Percentiles rank a stretch among this genome's conserved stretches.
Conservation (phyloP, 1,140 invertebrate species). For the Patella vulgata region DNA sequence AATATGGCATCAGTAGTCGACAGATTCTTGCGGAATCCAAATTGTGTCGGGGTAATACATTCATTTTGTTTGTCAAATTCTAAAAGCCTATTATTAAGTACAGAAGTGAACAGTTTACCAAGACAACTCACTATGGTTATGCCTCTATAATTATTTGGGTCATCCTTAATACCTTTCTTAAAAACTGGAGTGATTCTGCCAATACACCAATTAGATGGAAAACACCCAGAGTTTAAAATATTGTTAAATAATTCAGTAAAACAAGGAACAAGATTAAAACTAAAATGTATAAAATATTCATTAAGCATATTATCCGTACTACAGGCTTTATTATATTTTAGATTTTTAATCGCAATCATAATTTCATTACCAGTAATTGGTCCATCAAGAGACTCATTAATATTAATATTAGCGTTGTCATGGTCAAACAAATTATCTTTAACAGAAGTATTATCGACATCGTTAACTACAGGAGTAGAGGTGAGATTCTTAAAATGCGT, state of each 20-base stretch:
- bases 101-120: constrained; percentile 15
- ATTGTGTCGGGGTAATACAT: constrained; percentile 12
- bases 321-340: constrained; percentile 7
- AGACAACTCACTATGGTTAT: background rate
- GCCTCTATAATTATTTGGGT: constrained; percentile 9
- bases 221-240: constrained; percentile 11
- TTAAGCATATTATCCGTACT: constrained; percentile 8
- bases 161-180: too few relatives aligned
- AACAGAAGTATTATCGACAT: background rate
- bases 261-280: constrained; percentile 5
- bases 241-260: constrained; percentile 9
- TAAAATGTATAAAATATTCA: constrained; percentile 13
- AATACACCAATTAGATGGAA: background rate
- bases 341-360: constrained; percentile 1
- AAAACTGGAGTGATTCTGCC: constrained; percentile 9
- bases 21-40: constrained; percentile 4
- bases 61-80: background rate
- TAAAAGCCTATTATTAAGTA: constrained; percentile 7
- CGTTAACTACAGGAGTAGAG: background rate
- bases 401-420: too few relatives aligned
- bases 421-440: background rate
- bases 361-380: constrained; percentile 6
- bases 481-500: constrained; percentile 4
- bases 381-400: background rate
- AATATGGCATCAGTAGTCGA: constrained; percentile 14